phyloP scores from a whole-genome alignment of 2,888 invertebrate species.

The Tachina lurida region DNA sequence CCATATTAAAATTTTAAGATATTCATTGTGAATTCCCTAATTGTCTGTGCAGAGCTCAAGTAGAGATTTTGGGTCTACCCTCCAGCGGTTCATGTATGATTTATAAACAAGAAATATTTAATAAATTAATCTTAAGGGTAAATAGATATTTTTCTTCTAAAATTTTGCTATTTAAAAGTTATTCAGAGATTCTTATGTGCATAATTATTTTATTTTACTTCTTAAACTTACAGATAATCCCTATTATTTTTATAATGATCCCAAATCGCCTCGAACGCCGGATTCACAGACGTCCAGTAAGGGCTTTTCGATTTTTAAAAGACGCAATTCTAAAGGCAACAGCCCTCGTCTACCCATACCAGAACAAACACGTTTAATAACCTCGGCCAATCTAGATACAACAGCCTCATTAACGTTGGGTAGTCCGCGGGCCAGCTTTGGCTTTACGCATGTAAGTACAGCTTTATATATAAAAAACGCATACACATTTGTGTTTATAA shows the following conservation, averaged over 20 bases:
- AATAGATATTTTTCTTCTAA: too few species aligned
- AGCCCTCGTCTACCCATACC: conserved; percentile 78
- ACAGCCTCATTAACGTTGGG: conserved; percentile 81
- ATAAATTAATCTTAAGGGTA: too few species aligned
- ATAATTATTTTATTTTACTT: neutral
- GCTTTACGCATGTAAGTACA: conserved; percentile 79
- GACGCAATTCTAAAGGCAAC: conserved; percentile 81
- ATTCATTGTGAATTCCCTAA: too few species aligned
- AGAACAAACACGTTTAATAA: conserved; percentile 80
- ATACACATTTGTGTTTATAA: neutral
- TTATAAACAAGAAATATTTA: too few species aligned
- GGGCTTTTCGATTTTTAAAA: conserved; percentile 81
- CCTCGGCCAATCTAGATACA: conserved; percentile 81
- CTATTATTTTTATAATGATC: conserved; percentile 82
- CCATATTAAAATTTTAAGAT: too few species aligned
- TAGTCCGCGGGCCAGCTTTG: conserved; percentile 82
- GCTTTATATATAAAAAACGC: neutral
- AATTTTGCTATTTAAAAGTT: too few species aligned
- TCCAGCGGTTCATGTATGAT: too few species aligned
- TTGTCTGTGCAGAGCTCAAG: too few species aligned
- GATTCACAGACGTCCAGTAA: conserved; percentile 80
- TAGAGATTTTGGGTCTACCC: too few species aligned
- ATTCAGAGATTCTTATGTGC: too few species aligned
- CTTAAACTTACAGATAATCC: conserved; percentile 81
- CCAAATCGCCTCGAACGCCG: conserved; percentile 82